These are phyloP conservation scores for Drosophila anomelani DNA, from an alignment of 2,888 invertebrate species.

Conservation along the genomic window DNA sequence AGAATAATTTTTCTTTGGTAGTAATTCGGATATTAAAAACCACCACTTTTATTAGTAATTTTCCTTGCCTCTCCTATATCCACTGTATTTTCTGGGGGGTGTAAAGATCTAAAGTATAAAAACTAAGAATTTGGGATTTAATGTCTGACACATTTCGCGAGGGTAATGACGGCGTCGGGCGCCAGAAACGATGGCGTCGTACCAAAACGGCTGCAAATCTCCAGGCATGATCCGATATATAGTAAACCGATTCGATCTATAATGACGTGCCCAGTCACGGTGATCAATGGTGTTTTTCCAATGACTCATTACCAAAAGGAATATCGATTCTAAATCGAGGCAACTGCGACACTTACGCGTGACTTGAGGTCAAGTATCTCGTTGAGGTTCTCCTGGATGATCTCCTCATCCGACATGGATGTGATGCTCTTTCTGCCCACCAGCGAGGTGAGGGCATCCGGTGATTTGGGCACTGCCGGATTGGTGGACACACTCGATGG, in stretches of 20 bases:
- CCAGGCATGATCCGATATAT: constrained; percentile 1
- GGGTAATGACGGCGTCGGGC: constrained; percentile 37
- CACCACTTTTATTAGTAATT: neutral
- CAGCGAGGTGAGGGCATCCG: constrained; percentile 36
- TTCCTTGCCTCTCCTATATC: neutral
- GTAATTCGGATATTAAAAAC: neutral
- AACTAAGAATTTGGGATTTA: constrained; percentile 22
- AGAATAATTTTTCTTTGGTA: neutral
- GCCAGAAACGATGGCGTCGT: constrained; percentile 51
- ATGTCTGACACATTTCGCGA: constrained; percentile 29
- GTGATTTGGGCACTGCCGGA: constrained; percentile 47
- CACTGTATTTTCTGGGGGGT: constrained; percentile 12
- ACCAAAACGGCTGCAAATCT: constrained; percentile 16
- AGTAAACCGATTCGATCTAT: neutral
- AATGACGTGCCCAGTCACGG: constrained; percentile 23
- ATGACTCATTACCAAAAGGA: constrained; percentile 21
- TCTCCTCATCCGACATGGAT: constrained; percentile 80
- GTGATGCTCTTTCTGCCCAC: constrained; percentile 62
- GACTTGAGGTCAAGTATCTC: constrained; percentile 81
- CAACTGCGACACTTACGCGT: constrained; percentile 68
- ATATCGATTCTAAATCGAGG: neutral
- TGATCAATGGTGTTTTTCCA: constrained; percentile 28
- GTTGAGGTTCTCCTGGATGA: constrained; percentile 79
- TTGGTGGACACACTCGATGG: constrained; percentile 1
- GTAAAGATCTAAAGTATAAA: constrained; percentile 22